Percentiles rank a stretch among this genome's conserved stretches.
These are phyloP conservation scores for Oryzias sinensis DNA, from an alignment of 2,797 vertebrate species.

Conservation along the genomic window DNA sequence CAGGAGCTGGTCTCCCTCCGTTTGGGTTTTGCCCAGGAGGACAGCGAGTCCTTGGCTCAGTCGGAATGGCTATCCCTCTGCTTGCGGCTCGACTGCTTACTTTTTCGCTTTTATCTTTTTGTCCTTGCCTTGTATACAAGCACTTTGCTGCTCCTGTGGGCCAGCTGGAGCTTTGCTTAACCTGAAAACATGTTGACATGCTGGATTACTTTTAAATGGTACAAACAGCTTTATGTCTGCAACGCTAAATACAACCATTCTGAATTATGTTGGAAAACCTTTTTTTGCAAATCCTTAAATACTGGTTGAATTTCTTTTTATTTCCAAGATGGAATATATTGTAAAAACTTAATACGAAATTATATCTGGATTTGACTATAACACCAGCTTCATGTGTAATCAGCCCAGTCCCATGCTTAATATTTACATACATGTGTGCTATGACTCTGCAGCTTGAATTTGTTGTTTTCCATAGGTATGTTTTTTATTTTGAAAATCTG, in stretches of 20 bases:
- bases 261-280: not conserved
- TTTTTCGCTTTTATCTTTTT: slow-evolving; percentile 81
- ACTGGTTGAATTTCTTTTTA: no score
- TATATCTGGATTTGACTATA: no score
- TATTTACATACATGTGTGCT: no score
- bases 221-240: not conserved
- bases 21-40: slow-evolving; percentile 70
- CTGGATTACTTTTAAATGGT: no score
- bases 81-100: slow-evolving; percentile 77
- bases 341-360: no score
- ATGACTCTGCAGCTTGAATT: no score
- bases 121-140: slow-evolving; percentile 74
- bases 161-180: slow-evolving; percentile 79
- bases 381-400: no score
- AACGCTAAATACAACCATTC: not conserved
- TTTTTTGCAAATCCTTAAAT: no score
- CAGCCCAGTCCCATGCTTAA: no score
- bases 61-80: slow-evolving; percentile 80
- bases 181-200: slow-evolving; percentile 25
- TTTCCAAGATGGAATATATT: no score
- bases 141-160: slow-evolving; percentile 83
- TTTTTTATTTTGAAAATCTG: no score
- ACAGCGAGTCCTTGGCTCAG: slow-evolving; percentile 60
- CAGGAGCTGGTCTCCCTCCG: slow-evolving; percentile 78
- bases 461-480: no score